phyloP scores from a whole-genome alignment of 2,888 invertebrate genomes.

The Nephrotoma guestfalica region DNA sequence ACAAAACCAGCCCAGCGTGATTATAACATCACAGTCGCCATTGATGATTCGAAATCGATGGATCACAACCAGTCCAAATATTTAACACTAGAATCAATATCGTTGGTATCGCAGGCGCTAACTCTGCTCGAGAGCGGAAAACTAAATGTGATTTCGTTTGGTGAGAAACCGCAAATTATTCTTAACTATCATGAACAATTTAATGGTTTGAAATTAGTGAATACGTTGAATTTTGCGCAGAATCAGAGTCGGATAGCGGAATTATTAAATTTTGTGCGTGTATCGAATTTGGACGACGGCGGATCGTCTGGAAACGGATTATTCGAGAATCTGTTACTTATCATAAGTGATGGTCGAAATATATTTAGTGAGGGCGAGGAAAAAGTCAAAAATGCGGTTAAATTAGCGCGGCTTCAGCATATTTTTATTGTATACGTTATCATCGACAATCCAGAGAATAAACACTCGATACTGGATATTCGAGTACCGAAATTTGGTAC shows the following conservation, averaged over 20 bases:
- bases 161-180: conserved; percentile 71
- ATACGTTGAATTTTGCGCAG: conserved; percentile 76
- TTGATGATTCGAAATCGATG: conserved; percentile 92
- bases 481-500: conserved; percentile 56
- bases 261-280: conserved; percentile 63
- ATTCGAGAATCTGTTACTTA: conserved; percentile 53
- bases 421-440: conserved; percentile 93
- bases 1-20: conserved; percentile 91
- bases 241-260: conserved; percentile 77
- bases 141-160: conserved; percentile 81
- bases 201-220: conserved; percentile 68
- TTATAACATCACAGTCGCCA: conserved; percentile 90
- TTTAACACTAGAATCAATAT: conserved; percentile 87
- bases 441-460: conserved; percentile 83
- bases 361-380: conserved; percentile 78
- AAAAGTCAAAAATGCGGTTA: conserved; percentile 60
- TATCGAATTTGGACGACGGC: conserved; percentile 40
- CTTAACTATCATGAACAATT: conserved; percentile 72
- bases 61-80: conserved; percentile 79
- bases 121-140: conserved; percentile 89
- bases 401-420: conserved; percentile 62
- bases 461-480: conserved; percentile 87
- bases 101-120: conserved; percentile 78
- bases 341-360: conserved; percentile 91
- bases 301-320: conserved; percentile 28